Evolutionary conservation across 2,888 invertebrate genomes (phyloP).

Genomic region (Tholera decimalis): DNA sequence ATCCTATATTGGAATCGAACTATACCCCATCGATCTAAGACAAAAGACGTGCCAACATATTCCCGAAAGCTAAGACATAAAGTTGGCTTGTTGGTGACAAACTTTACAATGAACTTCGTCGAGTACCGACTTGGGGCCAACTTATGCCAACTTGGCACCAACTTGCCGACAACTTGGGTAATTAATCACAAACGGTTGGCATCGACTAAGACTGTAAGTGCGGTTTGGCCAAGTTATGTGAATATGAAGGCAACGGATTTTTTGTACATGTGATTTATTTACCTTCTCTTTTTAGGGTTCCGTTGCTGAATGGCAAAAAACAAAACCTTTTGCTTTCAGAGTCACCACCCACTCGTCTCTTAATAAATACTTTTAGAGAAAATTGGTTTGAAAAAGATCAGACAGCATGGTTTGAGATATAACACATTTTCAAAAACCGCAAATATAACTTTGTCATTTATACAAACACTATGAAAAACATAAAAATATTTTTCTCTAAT

Average conservation of each 20-base stretch:
- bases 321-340: too few relatives aligned
- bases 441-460: too few relatives aligned
- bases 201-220: slow-evolving; percentile 42
- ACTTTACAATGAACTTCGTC: slow-evolving; percentile 57
- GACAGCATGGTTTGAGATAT: too few relatives aligned
- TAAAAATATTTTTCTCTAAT: too few relatives aligned
- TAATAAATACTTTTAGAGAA: too few relatives aligned
- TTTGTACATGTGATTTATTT: slow-evolving; percentile 19
- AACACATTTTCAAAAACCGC: too few relatives aligned
- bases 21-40: slow-evolving; percentile 23
- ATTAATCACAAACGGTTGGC: slow-evolving; percentile 52
- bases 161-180: slow-evolving; percentile 41
- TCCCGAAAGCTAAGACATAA: slow-evolving; percentile 34
- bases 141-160: slow-evolving; percentile 35
- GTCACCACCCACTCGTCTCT: too few relatives aligned
- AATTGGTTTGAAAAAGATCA: too few relatives aligned
- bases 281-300: neutral
- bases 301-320: too few relatives aligned
- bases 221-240: slow-evolving; percentile 30
- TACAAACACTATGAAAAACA: too few relatives aligned
- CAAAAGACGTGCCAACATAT: slow-evolving; percentile 40
- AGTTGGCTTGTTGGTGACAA: slow-evolving; percentile 51
- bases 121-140: slow-evolving; percentile 51
- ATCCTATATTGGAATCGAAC: neutral
- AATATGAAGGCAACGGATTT: slow-evolving; percentile 12